Base-by-base conservation (phyloP, 1,140 invertebrate species). In the Dendroctonus ponderosae region DNA sequence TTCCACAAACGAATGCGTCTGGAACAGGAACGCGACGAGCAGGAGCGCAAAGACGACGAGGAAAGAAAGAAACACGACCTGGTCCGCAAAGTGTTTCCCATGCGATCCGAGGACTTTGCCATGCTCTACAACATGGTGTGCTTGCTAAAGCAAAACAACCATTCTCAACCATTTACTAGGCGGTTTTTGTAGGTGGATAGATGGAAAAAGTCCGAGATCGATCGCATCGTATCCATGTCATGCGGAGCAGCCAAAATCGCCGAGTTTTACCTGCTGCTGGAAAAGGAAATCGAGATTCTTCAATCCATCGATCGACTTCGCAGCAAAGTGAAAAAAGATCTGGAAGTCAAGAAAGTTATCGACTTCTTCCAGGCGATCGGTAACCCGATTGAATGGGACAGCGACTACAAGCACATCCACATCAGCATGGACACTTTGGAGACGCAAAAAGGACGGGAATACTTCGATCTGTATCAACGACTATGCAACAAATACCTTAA, bases 401-500 rank as follows among this genome's bases (percentile, higher is more conserved):
- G 84, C 41, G 79, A 81, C 38, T 78, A 78, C 54, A 85, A 85
- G 62, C 83, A 82, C 0, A 80, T 82, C 54, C 57, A 80, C 0
- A 80, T 88, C 7, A 79, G 83, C 41, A 86, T 89, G 85, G 82
- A 88, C 44, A 88, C 87, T 5, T 65, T 87, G 44, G 86, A 85
- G 75, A 85, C 83, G 43, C 87, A 89, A 75, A 84, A 83, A 71
- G 87, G 86, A 7, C 80, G 81, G 9, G 83, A 86, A 70, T 81
- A 85, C 38, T 85, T 84, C 71, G 80, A 80, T 48, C 71, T 88
- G 3, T 87, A 87, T 69, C 79, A 84, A 57, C 77, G 78, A 40
- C 80, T 89, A 56, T 77, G 79, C 49, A 78, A 82, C 46, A 77
- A 80, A 6, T 74, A 81, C 62, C 71, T 81, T 49, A 78, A 76